A percentile compares a stretch with the other conserved stretches of the same genome.
Conservation (phyloP, 2,797 vertebrate species). For the Chrosomus eos region DNA sequence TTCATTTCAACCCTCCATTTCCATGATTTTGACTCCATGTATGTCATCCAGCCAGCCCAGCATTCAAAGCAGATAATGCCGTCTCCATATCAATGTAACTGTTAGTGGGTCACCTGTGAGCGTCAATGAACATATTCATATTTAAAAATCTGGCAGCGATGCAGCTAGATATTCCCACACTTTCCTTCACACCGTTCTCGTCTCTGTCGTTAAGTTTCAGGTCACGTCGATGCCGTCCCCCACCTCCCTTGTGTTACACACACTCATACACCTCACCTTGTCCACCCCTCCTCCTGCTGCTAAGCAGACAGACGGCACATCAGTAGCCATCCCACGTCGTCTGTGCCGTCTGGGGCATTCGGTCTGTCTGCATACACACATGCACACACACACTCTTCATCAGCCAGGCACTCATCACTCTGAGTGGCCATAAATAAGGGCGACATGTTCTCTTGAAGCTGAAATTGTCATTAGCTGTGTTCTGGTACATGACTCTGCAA, state of each 20-base stretch:
- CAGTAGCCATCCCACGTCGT: conserved; percentile 74
- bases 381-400: conserved; percentile 43
- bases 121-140: conserved; percentile 70
- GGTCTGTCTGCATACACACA: conserved; percentile 45
- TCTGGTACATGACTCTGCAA: conserved; percentile 67
- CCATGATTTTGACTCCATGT: conserved; percentile 17
- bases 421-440: conserved; percentile 66
- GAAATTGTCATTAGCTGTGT: conserved; percentile 66
- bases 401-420: conserved; percentile 63
- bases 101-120: conserved; percentile 62
- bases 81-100: conserved; percentile 53
- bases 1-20: conserved; percentile 17
- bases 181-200: not conserved
- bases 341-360: conserved; percentile 68
- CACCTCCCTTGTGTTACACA: conserved; percentile 42
- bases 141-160: conserved; percentile 72
- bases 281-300: conserved; percentile 59
- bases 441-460: conserved; percentile 61
- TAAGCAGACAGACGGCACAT: conserved; percentile 71
- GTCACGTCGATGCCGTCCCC: conserved; percentile 40
- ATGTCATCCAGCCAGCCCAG: conserved; percentile 9
- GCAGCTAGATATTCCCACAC: conserved; percentile 40
- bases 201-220: conserved; percentile 48
- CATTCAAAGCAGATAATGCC: conserved; percentile 52
- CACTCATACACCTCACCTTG: conserved; percentile 25